Base-by-base conservation (phyloP, 2,797 vertebrate genomes). In the Intellagama lesueurii region DNA sequence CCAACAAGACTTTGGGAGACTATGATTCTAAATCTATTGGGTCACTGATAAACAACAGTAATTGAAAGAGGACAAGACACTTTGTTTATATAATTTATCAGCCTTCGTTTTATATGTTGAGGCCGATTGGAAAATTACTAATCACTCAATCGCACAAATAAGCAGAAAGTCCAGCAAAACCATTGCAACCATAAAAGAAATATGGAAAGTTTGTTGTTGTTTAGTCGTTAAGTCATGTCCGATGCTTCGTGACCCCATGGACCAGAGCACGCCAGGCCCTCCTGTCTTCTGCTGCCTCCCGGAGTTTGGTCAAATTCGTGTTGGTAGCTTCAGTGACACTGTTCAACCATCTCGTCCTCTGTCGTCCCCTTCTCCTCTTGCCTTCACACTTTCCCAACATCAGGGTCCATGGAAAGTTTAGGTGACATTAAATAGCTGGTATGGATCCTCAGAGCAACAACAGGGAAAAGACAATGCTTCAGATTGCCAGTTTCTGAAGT, bases 1-100 rank as follows among this genome's bases (percentile, higher is more conserved):
- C 44, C 99, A 99, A 94, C 98, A 98, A 97, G 97, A 98, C 2
- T 99, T 99, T 49, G 98, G 99, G 93, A 98, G 98, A 98, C 98
- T 99, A 88, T 96, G 99, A 30, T 98, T 99, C 93, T 99, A 95
- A 98, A 32, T 69, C 3, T 0, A 0, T 26, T 47, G 32, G 47
- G 85, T 14, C 32, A 35, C 72, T 73, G 88, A 79, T 89, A 91
- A 89, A 66, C 68, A 73, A 24, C 69, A 66, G 83, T 87, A 76
- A 77, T 4, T 90, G 26, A 8, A 85, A 79, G 60, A 56, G 8
- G 35, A 87, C 30, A 28, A 60, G 87, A 68, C 85, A 26, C 86
- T 73, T 89, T 88, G 81, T 66, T 92, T 91, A 12, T 94, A 91
- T 64, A 76, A 24, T 86, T 91, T 92, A 78, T 84, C 22, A 68